Conservation (phyloP, 2,797 vertebrate species). For the Antennarius maculatus region DNA sequence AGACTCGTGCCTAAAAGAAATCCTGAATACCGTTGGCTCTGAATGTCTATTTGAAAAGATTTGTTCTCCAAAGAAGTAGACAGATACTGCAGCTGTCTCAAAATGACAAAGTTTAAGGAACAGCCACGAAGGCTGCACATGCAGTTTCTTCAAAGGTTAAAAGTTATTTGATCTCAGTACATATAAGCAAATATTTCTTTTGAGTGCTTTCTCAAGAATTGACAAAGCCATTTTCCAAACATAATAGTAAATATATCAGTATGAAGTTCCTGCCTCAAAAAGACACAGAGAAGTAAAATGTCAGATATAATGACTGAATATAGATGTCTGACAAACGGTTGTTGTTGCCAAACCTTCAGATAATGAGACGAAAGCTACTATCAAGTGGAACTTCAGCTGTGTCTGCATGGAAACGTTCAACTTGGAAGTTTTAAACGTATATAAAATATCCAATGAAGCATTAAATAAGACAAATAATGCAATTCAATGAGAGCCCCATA, state of each 20-base stretch:
- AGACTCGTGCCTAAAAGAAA: neutral
- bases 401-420: neutral
- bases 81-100: too few species aligned
- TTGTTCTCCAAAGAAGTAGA: neutral
- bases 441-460: constrained; percentile 25
- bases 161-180: neutral
- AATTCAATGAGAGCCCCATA: constrained; percentile 10
- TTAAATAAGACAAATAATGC: constrained; percentile 23
- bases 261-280: neutral
- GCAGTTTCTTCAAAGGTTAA: neutral
- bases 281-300: neutral
- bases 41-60: neutral
- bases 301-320: constrained; percentile 2
- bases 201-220: neutral
- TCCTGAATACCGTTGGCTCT: neutral
- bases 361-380: constrained; percentile 21
- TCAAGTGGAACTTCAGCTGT: constrained; percentile 5
- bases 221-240: neutral
- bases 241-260: neutral
- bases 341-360: constrained; percentile 7
- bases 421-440: constrained; percentile 10
- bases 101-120: too few species aligned
- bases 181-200: neutral
- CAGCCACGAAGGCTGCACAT: too few species aligned
- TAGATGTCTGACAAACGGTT: neutral